Base-by-base conservation (phyloP, 1,140 invertebrate species). In the Drosophila murphyi region DNA sequence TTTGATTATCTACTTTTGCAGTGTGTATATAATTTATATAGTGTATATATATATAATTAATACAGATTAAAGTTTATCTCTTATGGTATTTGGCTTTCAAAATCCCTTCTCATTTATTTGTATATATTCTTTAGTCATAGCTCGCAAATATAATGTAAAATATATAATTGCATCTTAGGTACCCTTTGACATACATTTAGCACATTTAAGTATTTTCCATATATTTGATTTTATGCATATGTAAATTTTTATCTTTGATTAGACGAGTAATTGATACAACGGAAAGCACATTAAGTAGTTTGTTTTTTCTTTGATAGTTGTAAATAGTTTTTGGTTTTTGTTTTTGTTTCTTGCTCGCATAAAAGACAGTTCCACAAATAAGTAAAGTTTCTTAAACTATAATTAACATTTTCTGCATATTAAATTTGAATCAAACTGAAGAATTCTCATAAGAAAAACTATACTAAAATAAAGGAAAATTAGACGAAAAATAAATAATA, bases 201-300 rank as follows among this genome's bases (percentile, higher is more conserved):
- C 57, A 70, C 72, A 74, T 67, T 54, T 60, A 71, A 41, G 39
- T 72, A 55, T 61, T 65, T 43, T 45, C 65, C 3, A 39, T 43
- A 48, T 5, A 43, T 50, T 43, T 51, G 32, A 60, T 41, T 74
- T 70, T 75, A 57, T 52, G 60, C 62, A 72, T 69, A n/a, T 50
- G 61, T 72, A 57, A 62, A 56, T 28, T 39, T 65, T 62, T 45
- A 34, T 45, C n/a, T 59, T 67, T 52, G 37, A 52, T 57, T 51
- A 57, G 37, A 65, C 20, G 60, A 67, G 59, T 82, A 88, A 82
- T 87, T 87, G 72, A 80, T 83, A 79, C 69, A 52, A 59, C 65
- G 39, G 62, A 77, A 87, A 88, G 83, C 83, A 88, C 76, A 77
- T 67, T 55, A 48, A 77, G 45, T 76, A 57, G 3, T 48, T 12